Base-by-base conservation (phyloP, 2,888 invertebrate species). In the Acleris laterana region DNA sequence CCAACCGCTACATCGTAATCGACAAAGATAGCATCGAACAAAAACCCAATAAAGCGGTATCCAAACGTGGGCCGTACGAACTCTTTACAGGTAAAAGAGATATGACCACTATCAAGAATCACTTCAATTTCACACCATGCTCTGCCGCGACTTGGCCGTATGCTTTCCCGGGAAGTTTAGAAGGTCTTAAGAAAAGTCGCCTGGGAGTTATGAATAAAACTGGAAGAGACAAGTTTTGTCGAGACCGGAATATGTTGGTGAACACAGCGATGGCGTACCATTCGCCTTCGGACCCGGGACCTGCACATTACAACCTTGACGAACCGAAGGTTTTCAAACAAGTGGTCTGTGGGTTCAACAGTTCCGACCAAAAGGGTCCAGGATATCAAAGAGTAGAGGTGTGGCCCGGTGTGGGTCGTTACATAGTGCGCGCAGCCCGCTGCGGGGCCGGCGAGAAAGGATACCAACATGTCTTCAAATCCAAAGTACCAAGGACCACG, bases 401-500 rank as follows among this genome's bases (percentile, higher is more conserved):
- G 50, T 50, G 50, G 50, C 50, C 50, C 11, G 50, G 50, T 5
- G 50, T 50, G 22, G 50, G 50, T 0, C 50, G 22, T 9, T 50
- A 50, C 22, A 9, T 0, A 7, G 17, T 19, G 6, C 50, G 9
- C 17, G 2, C 22, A 0, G 16, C 9, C 50, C 19, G 50, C 13
- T 20, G 50, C 20, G 22, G 22, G 7, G 19, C 3, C 5, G 5
- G 0, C 5, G 22, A 1, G 0, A 19, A 50, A 5, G 50, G 50
- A 20, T 13, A 50, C 22, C 3, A 16, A 1, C 11, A 20, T 19
- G 20, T 50, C 17, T 50, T 50, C 50, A n/a, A 3, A 6, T 22
- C 5, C 50, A 50, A 50, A 13, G 22, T 19, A 7, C 17, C 11
- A 4, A 19, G 50, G 5, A 11, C 50, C 19, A 49, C 13, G 17